Evolutionary conservation across 2,797 vertebrate genomes (phyloP).

Genomic region (Anguilla anguilla): DNA sequence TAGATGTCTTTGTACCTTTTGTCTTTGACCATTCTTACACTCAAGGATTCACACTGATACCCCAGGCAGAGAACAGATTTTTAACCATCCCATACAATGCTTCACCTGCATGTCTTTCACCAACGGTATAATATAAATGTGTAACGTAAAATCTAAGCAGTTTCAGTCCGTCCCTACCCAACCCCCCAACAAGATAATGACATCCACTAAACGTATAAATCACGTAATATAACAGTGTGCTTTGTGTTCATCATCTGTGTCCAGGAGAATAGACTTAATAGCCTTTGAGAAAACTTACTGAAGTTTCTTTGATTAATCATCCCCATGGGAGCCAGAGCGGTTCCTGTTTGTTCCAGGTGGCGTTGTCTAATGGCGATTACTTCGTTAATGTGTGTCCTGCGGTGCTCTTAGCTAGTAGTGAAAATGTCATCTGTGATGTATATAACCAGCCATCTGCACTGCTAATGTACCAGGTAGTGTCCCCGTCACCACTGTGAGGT

Average conservation of each 20-base stretch:
- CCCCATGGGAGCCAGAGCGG: neutral
- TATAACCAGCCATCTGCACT: neutral
- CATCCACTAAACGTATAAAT: neutral
- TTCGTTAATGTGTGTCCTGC: conserved; percentile 15
- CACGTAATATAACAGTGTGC: neutral
- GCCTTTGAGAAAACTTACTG: conserved; percentile 16
- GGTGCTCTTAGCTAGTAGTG: conserved; percentile 1
- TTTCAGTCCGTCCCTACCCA: neutral
- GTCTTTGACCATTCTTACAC: neutral
- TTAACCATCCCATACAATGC: neutral
- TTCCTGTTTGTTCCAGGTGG: conserved; percentile 23
- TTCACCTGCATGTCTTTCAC: neutral
- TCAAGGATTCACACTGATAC: neutral
- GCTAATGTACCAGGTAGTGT: conserved; percentile 5
- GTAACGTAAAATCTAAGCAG: neutral
- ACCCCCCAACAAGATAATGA: neutral
- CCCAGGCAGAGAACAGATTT: neutral
- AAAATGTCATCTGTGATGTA: conserved; percentile 18
- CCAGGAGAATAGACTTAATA: conserved; percentile 10
- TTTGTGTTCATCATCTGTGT: conserved; percentile 5
- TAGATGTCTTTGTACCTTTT: neutral
- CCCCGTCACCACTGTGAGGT: neutral
- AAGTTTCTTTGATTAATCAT: conserved; percentile 17
- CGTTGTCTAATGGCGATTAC: conserved; percentile 23
- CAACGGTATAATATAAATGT: neutral